These are phyloP conservation scores for Agriopis leucophaearia DNA, from an alignment of 2,888 invertebrate species.

Conservation along the genomic window DNA sequence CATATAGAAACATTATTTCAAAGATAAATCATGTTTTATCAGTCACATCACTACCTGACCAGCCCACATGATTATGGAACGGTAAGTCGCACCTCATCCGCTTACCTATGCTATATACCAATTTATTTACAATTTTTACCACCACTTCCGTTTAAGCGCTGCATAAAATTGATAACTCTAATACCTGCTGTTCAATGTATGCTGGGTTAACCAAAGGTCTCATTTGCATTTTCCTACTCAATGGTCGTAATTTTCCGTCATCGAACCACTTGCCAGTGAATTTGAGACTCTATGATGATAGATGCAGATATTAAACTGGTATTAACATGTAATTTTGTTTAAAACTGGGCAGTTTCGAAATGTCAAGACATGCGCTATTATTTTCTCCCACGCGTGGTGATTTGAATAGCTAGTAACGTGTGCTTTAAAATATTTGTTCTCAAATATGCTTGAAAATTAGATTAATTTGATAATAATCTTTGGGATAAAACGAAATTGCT, in stretches of 20 bases:
- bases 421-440: conserved; percentile 33
- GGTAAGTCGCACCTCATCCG: conserved; percentile 12
- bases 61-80: conserved; percentile 20
- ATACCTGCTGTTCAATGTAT: conserved; percentile 24
- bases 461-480: too few relatives aligned
- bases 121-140: conserved; percentile 7
- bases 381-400: conserved; percentile 75
- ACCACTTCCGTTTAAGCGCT: conserved; percentile 16
- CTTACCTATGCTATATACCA: conserved; percentile 3
- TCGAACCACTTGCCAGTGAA: conserved; percentile 17
- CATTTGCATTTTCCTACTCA: conserved; percentile 32
- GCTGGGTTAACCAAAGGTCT: conserved; percentile 12
- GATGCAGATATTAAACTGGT: conserved; percentile 25
- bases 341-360: conserved; percentile 66
- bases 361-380: conserved; percentile 73
- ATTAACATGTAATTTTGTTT: conserved; percentile 19
- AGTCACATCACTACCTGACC: conserved; percentile 12
- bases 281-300: conserved; percentile 21
- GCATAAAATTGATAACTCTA: conserved; percentile 5
- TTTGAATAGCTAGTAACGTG: conserved; percentile 63
- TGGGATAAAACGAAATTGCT: too few relatives aligned
- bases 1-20: too few relatives aligned
- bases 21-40: conserved; percentile 11
- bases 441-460: too few relatives aligned
- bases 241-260: conserved; percentile 28